Evolutionary conservation across 2,797 vertebrate species (phyloP).

Genomic region (Ibycter americanus): DNA sequence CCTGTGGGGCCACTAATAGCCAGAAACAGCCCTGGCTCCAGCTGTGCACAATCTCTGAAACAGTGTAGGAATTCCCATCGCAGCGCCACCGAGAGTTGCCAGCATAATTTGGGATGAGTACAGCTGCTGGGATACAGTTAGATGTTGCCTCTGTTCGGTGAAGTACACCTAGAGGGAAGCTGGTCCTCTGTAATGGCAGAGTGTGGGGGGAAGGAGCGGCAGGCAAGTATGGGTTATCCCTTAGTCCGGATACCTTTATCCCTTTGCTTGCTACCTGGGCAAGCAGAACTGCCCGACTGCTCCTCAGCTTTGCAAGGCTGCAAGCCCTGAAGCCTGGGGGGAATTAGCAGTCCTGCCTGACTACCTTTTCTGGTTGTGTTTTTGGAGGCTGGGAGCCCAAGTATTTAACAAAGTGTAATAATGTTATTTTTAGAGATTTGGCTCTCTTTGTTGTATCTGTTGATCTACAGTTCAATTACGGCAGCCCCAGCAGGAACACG

Average conservation of each 20-base stretch:
- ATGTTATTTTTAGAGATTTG: neutral
- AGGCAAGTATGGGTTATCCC: no score
- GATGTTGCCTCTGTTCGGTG: neutral
- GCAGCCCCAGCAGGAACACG: neutral
- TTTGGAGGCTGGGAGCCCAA: neutral
- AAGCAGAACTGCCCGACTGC: rapidly evolving
- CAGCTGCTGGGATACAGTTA: neutral
- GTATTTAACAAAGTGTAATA: neutral
- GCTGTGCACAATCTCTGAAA: neutral
- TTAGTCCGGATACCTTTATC: neutral
- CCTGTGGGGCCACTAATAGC: neutral
- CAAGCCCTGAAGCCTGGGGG: neutral
- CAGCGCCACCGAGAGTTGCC: rapidly evolving
- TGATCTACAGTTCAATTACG: neutral
- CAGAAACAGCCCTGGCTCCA: neutral
- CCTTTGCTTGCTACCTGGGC: neutral
- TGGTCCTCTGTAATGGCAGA: neutral
- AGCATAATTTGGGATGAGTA: neutral
- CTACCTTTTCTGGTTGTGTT: neutral
- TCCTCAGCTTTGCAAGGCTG: neutral
- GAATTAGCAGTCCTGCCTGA: neutral
- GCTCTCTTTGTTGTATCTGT: neutral
- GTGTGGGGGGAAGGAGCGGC: neutral
- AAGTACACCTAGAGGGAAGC: neutral
- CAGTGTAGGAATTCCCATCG: neutral